Evolutionary conservation across 2,113 vertebrate genomes (phyloP).

Genomic region (Eulemur macaco): DNA sequence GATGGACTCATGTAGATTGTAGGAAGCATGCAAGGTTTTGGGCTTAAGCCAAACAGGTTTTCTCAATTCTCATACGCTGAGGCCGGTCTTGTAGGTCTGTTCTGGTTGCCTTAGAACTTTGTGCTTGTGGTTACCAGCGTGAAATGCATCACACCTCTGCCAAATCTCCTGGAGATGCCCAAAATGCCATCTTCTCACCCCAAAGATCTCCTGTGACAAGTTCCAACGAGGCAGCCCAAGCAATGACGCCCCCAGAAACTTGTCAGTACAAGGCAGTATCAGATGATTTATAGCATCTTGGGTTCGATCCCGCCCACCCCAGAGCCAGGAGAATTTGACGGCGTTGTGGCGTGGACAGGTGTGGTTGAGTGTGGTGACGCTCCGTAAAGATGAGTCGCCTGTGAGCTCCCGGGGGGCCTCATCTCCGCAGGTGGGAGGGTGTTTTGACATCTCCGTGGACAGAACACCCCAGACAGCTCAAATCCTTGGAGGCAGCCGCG

Average conservation of each 20-base stretch:
- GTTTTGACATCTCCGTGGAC: background rate
- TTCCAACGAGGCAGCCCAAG: background rate
- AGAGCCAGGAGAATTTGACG: constrained; percentile 56
- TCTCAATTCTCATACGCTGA: background rate
- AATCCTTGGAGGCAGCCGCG: constrained; percentile 13
- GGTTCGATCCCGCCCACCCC: background rate
- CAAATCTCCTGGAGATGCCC: background rate
- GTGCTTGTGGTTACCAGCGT: background rate
- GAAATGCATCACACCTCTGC: background rate
- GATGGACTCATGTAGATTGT: too few relatives aligned
- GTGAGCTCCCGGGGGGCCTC: background rate
- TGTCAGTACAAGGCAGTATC: background rate
- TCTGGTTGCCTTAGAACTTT: background rate
- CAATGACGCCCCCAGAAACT: fast-evolving
- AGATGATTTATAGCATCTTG: background rate
- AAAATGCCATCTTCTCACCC: background rate
- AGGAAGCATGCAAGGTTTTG: fast-evolving
- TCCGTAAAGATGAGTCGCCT: constrained; percentile 47
- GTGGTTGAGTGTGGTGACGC: constrained; percentile 39
- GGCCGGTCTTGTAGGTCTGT: background rate
- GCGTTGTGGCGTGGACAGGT: background rate
- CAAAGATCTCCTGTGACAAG: background rate
- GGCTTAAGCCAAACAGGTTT: too few relatives aligned
- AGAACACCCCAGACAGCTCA: background rate
- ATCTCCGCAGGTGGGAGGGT: constrained; percentile 16